Evolutionary conservation across 30 jellyfish, hydroid and myxozoan genomes (phyloP).

Genomic region (Chrysaora quinquecirrha): DNA sequence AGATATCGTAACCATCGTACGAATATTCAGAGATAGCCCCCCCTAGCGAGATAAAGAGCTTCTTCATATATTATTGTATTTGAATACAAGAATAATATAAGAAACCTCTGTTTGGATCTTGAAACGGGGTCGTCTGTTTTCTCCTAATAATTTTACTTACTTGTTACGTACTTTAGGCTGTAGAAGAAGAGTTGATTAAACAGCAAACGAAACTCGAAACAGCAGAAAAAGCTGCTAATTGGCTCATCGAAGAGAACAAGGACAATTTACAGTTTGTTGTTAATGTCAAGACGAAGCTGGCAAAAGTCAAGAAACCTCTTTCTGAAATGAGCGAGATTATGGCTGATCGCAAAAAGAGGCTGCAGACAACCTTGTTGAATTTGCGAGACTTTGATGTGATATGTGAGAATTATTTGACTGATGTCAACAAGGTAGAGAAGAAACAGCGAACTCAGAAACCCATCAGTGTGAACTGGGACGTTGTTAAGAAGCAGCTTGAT

Average conservation of each 20-base stretch:
- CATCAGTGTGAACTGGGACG: constrained; percentile 79
- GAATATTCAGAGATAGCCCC: no score
- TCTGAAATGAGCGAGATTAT: constrained; percentile 55
- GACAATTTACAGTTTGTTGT: constrained; percentile 88
- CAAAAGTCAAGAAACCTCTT: constrained; percentile 76
- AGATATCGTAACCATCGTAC: no score
- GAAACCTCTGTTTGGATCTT: no score
- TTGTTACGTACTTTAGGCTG: constrained; percentile 42
- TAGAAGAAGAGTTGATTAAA: constrained; percentile 69
- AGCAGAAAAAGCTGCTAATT: constrained; percentile 66
- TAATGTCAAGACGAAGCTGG: constrained; percentile 57
- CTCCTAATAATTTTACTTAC: no score
- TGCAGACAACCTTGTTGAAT: constrained; percentile 62
- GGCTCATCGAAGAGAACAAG: constrained; percentile 76
- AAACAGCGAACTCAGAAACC: constrained; percentile 57
- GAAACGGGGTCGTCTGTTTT: no score
- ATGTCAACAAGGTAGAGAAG: constrained; percentile 59
- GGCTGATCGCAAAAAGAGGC: constrained; percentile 58
- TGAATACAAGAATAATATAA: no score
- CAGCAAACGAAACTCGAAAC: constrained; percentile 79
- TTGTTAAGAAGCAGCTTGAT: constrained; percentile 64
- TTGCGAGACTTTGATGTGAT: constrained; percentile 67
- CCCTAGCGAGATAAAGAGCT: no score
- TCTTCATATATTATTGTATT: no score
- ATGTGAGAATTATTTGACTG: constrained; percentile 34